Evolutionary conservation across 2,797 vertebrate species (phyloP), one percentile per base, ranked within the genome.

Genomic region (Fistularia commersonii): DNA sequence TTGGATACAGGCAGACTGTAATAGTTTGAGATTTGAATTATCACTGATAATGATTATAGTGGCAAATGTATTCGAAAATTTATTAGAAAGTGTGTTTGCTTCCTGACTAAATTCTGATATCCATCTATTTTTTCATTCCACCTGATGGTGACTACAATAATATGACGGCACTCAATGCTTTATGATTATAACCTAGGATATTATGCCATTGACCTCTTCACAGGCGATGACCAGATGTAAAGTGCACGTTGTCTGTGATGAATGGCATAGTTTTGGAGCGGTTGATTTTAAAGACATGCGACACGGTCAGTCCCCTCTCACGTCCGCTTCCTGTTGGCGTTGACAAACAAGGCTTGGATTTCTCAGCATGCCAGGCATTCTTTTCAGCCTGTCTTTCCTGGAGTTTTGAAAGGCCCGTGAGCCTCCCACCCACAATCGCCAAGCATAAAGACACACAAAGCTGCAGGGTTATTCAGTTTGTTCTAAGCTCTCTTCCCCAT

Each of bases 291-390:
- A 86, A 84, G 81, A 86, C 82, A 80, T 74, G 79, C 61, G 86
- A 88, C 87, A 85, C 76, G 79, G 71, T 81, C 81, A 47, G 83
- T 78, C 79, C 51, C 80, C 83, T 83, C 87, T 87, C 80, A 72
- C 79, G 88, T 91, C 86, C 83, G 81, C 75, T 90, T 91, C 90
- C 91, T 91, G 87, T 87, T 87, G 81, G 55, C 78, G 72, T 85
- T 88, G 89, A 90, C 87, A 91, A 91, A 91, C 89, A 89, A 80
- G 86, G 77, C 80, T 88, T 73, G 60, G 77, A 87, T 88, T 90
- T 88, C 89, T 86, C 83, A 75, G 82, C 87, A 87, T 92, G 87
- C 90, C 84, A 52, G 81, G 83, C 89, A 90, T 89, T 90, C 87
- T 88, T 88, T 84, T 83, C 81, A 80, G 72, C 78, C 81, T 54